A percentile compares a stretch with the other conserved stretches of the same genome.
phyloP scores from a whole-genome alignment of 2,113 vertebrate species.

The Arizona elegans region DNA sequence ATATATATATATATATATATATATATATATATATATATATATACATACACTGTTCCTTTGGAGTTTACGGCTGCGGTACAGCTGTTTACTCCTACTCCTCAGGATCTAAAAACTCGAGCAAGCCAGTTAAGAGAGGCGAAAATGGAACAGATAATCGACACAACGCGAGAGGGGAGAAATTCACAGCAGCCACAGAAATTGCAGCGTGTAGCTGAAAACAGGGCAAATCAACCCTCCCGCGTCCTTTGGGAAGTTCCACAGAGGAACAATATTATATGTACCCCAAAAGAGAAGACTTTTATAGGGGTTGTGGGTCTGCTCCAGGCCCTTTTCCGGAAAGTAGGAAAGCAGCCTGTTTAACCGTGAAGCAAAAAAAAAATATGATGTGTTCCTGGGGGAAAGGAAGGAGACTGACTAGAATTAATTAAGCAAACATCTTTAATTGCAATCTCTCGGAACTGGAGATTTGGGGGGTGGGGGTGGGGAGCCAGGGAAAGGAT shows the following conservation, averaged over 20 bases:
- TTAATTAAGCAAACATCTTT: slow-evolving; percentile 21
- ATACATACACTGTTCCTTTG: no score
- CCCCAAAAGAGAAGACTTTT: background rate
- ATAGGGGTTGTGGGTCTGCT: background rate
- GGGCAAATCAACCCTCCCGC: background rate
- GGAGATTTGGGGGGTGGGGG: background rate
- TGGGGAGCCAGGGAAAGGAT: background rate
- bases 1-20: no score
- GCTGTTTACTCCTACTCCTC: no score
- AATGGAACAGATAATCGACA: background rate
- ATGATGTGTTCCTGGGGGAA: background rate
- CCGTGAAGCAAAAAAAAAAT: background rate
- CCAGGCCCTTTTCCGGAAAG: background rate
- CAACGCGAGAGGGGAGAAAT: background rate
- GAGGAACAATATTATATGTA: background rate
- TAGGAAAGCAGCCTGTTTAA: background rate
- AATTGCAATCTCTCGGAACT: slow-evolving; percentile 23
- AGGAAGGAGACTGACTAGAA: slow-evolving; percentile 20
- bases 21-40: no score
- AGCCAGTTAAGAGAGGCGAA: background rate
- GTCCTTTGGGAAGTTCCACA: background rate
- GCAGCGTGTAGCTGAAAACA: background rate
- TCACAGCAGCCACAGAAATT: no score
- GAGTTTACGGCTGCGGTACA: no score
- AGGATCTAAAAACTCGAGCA: background rate